These are phyloP conservation scores for Stenichneumon culpator DNA, from an alignment of 2,888 invertebrate species.

Conservation along the genomic window DNA sequence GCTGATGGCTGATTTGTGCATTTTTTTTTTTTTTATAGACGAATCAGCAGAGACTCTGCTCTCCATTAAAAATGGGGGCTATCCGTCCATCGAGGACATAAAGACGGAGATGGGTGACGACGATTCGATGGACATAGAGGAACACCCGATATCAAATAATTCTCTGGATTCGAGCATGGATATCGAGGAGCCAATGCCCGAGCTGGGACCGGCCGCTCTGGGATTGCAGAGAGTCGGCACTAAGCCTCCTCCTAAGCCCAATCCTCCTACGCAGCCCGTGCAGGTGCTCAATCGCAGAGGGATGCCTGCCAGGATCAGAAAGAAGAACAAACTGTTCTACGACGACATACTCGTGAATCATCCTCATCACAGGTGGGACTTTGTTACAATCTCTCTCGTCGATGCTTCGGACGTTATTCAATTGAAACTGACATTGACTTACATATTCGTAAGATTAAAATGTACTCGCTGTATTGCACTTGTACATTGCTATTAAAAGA, in stretches of 20 bases:
- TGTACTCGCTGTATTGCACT: not conserved
- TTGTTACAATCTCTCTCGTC: not conserved
- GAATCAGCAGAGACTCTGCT: conserved; percentile 87
- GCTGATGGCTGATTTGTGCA: not conserved
- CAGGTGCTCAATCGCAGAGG: conserved; percentile 94
- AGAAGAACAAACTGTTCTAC: conserved; percentile 95
- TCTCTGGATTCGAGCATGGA: conserved; percentile 85
- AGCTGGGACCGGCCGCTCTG: conserved; percentile 92
- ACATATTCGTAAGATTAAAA: not conserved
- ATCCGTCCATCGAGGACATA: conserved; percentile 78
- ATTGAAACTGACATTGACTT: not conserved
- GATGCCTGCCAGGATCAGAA: conserved; percentile 96
- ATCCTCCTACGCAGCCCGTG: conserved; percentile 90
- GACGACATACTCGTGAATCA: conserved; percentile 95
- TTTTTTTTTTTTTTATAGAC: conserved; percentile 81
- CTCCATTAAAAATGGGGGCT: conserved; percentile 87
- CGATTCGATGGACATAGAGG: conserved; percentile 88
- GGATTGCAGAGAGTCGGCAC: conserved; percentile 94
- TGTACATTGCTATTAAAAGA: not conserved
- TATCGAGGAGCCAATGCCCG: conserved; percentile 89
- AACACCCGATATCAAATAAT: conserved; percentile 82
- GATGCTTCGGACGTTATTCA: not conserved
- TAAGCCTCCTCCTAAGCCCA: conserved; percentile 90
- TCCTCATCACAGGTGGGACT: conserved; percentile 88
- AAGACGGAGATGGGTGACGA: conserved; percentile 76